Evolutionary conservation across 2,113 vertebrate species (phyloP).

Genomic region (Cyanoramphus novaezelandiae): DNA sequence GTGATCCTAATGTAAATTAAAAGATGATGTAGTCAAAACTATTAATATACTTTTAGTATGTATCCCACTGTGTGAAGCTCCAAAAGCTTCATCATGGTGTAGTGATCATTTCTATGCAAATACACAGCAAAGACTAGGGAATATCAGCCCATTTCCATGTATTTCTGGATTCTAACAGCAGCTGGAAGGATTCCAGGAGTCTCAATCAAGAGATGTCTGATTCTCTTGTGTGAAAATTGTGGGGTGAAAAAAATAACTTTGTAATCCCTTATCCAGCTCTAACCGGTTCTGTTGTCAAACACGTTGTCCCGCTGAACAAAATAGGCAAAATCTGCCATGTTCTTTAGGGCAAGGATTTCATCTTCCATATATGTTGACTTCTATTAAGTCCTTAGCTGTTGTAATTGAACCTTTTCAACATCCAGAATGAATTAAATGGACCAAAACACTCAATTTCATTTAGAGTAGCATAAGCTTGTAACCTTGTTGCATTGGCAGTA

Average conservation of each 20-base stretch:
- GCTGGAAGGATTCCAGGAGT: neutral
- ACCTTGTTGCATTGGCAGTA: neutral
- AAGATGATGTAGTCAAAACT: neutral
- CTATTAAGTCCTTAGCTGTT: neutral
- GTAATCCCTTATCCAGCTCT: neutral
- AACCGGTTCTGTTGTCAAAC: neutral
- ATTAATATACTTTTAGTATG: neutral
- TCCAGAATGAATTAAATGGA: neutral
- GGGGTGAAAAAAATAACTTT: neutral
- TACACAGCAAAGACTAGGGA: neutral
- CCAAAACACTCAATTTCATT: neutral
- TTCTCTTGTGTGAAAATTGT: neutral
- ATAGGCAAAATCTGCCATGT: neutral
- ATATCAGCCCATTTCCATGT: neutral
- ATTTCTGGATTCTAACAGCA: neutral
- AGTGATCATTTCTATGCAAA: neutral
- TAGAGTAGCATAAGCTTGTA: neutral
- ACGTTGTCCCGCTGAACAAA: neutral
- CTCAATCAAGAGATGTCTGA: neutral
- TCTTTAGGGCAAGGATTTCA: neutral
- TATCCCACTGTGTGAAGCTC: neutral
- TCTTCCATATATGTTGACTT: neutral
- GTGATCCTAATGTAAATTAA: neutral
- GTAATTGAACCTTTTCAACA: neutral
- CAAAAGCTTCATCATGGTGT: neutral